Evolutionary conservation across 2,888 invertebrate genomes (phyloP).

Genomic region (Tupiocoris notatus): DNA sequence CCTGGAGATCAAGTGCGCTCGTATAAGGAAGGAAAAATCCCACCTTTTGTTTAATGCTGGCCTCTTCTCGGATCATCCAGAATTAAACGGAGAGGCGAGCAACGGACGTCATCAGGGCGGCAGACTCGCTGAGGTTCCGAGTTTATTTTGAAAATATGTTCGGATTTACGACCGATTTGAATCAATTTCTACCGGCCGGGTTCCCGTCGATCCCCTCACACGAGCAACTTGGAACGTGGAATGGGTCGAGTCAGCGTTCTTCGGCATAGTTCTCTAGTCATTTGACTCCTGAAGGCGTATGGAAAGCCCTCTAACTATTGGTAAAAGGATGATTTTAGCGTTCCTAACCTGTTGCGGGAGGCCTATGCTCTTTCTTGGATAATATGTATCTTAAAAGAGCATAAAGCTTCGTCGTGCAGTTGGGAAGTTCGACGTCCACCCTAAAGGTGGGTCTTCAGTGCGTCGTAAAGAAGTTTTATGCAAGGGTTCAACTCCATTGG

Average conservation of each 20-base stretch:
- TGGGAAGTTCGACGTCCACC: neutral
- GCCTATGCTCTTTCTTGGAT: neutral
- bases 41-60: neutral
- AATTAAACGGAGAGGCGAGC: no score
- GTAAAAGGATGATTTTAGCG: neutral
- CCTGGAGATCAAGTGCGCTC: neutral
- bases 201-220: neutral
- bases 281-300: no score
- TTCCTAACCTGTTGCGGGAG: neutral
- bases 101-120: no score
- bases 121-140: no score
- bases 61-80: no score
- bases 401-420: neutral
- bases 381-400: conserved; percentile 25
- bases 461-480: conserved; percentile 33
- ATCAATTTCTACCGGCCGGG: neutral
- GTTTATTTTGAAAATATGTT: conserved; percentile 4
- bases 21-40: neutral
- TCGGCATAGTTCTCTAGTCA: neutral
- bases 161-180: conserved; percentile 19
- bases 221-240: no score
- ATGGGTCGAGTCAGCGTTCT: conserved; percentile 16
- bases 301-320: neutral
- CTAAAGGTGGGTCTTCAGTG: neutral
- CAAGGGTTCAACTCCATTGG: conserved; percentile 29